Base-by-base conservation (phyloP, 2,797 vertebrate species). In the Fundulus diaphanus region DNA sequence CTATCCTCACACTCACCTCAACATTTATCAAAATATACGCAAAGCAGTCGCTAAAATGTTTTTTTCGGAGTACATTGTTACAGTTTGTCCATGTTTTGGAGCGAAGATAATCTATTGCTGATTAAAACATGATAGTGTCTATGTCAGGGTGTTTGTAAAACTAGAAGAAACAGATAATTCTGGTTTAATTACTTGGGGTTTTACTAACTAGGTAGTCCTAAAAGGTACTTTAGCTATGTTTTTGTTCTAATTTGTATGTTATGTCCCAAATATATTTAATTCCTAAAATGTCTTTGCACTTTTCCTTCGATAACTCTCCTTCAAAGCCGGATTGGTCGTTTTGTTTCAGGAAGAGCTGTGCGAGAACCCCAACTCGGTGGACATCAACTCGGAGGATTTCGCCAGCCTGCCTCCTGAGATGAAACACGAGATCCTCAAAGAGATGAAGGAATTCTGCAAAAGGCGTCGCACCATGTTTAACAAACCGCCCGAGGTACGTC, bases 341-440 rank as follows among this genome's bases (percentile, higher is more conserved):
- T 8, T 88, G 29, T 82, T 27, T 59, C 77, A 99, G 97, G 96
- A 96, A 65, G 95, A 96, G 52, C 79, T 96, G 33, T 94, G 92
- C 86, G 95, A 90, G 68, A 88, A 97, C 83, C 96, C 96, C 48
- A 92, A 96, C 80, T 94, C 97, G 1, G 73, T 99, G 73, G 97
- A 99, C 87, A 97, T 99, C 77, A 97, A 99, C 85, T 98, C 98
- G 0, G 97, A 98, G 82, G 96, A 99, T 71, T 99, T 99, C 80
- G 85, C 84, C 70, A 93, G 88, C 70, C 89, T 99, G 51, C 97
- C 98, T 70, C 95, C 93, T 5, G 98, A 99, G 91, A 91, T 98
- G 89, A 98, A 97, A 85, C 97, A 99, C 0, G 98, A 99, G 85
- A 97, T 99, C 51, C 93, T 99, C 76, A 97, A 96, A 81, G 98